Percentiles rank a stretch among this genome's conserved stretches.
These are phyloP conservation scores for Lagocephalus sceleratus DNA, from an alignment of 2,797 vertebrate genomes.

Conservation along the genomic window DNA sequence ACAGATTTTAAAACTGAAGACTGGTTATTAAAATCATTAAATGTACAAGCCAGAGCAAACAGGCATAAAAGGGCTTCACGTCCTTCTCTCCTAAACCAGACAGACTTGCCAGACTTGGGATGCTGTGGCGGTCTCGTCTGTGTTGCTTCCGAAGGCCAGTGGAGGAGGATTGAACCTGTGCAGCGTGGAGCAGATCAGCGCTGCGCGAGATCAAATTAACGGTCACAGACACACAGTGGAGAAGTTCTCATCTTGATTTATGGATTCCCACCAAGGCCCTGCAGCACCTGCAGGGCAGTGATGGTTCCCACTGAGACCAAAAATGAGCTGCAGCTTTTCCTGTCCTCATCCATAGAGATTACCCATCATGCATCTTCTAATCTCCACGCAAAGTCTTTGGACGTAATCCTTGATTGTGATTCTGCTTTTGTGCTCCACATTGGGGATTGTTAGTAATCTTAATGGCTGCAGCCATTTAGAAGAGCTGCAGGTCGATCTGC, in stretches of 20 bases:
- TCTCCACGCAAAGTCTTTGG: constrained; percentile 52
- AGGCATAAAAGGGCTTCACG: too few relatives aligned
- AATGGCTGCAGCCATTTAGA: background rate
- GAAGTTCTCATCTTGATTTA: constrained; percentile 8
- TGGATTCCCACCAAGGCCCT: constrained; percentile 26
- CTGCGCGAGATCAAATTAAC: too few relatives aligned
- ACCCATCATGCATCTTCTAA: constrained; percentile 51
- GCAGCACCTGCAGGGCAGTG: constrained; percentile 6
- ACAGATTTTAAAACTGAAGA: too few relatives aligned
- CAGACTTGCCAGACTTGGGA: too few relatives aligned
- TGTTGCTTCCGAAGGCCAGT: too few relatives aligned
- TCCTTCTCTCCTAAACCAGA: too few relatives aligned
- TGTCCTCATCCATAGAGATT: constrained; percentile 56
- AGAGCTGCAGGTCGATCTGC: background rate
- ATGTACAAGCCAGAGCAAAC: too few relatives aligned
- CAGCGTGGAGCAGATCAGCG: too few relatives aligned
- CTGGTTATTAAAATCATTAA: too few relatives aligned
- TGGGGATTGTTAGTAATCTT: constrained; percentile 26
- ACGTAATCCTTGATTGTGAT: constrained; percentile 49
- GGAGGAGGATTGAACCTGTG: too few relatives aligned
- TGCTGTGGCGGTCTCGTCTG: too few relatives aligned
- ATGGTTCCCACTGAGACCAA: constrained; percentile 7
- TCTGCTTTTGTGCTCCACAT: constrained; percentile 20
- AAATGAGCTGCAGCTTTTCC: constrained; percentile 28
- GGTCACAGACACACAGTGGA: too few relatives aligned